Conservation (phyloP, 2,113 vertebrate species). For the Psittacara wagleri region DNA sequence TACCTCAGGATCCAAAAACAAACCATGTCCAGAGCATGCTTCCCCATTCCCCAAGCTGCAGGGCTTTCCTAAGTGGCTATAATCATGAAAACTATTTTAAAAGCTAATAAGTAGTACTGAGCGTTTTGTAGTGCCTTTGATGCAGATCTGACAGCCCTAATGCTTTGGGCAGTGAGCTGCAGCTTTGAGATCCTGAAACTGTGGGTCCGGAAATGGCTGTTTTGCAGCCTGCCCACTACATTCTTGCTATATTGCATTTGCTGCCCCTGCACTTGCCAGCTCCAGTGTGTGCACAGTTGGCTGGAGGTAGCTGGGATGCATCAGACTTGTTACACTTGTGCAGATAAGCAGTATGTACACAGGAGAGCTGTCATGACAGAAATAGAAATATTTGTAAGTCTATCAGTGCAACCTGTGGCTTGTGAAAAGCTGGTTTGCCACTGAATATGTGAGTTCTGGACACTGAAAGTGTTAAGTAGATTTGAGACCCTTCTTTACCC, state of each 20-base stretch:
- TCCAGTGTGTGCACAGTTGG: rapidly evolving
- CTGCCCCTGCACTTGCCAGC: not conserved
- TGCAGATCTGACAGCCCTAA: not conserved
- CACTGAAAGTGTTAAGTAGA: not conserved
- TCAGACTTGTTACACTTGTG: not conserved
- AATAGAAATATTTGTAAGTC: not conserved
- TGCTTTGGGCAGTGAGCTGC: not conserved
- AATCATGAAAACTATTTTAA: not conserved
- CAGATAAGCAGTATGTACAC: not conserved
- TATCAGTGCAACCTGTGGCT: not conserved
- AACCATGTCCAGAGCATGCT: not conserved
- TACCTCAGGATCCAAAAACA: constrained; percentile 65
- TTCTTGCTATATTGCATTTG: not conserved
- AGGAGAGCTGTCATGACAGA: not conserved
- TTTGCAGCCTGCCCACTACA: not conserved
- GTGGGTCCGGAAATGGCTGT: not conserved
- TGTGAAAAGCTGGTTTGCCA: not conserved
- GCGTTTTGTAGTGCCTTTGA: not conserved
- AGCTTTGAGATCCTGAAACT: not conserved
- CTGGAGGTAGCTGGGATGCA: not conserved
- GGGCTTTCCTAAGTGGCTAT: not conserved
- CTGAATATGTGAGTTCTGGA: not conserved
- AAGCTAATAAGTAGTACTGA: not conserved
- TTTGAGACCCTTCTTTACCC: not conserved
- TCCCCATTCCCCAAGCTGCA: not conserved